Conservation (phyloP, 2,888 invertebrate species). For the Biston betularia region DNA sequence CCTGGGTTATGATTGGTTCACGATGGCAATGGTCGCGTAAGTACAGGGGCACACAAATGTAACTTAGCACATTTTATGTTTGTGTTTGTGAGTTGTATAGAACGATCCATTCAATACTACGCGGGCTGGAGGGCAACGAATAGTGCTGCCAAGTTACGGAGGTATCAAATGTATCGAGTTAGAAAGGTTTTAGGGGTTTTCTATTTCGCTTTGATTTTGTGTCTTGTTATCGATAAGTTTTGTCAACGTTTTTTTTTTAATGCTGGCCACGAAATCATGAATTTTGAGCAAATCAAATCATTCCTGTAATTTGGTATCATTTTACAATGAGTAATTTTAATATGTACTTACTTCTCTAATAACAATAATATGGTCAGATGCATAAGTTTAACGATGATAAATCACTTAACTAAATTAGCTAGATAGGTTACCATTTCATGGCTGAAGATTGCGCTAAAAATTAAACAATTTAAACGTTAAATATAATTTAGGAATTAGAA, state of each 20-base stretch:
- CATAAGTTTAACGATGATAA: too few species aligned
- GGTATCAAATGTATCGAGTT: slow-evolving; percentile 41
- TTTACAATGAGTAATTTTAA: too few species aligned
- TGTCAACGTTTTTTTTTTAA: slow-evolving; percentile 4
- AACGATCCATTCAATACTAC: slow-evolving; percentile 68
- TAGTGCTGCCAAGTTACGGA: slow-evolving; percentile 54
- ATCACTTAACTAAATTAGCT: too few species aligned
- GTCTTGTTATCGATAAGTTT: slow-evolving; percentile 12
- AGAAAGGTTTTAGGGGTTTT: slow-evolving; percentile 5
- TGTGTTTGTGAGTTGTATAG: slow-evolving; percentile 63
- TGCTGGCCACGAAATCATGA: neutral
- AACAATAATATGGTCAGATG: too few species aligned
- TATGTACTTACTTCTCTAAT: too few species aligned
- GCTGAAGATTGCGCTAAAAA: neutral
- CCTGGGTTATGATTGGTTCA: slow-evolving; percentile 88
- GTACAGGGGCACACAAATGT: slow-evolving; percentile 64
- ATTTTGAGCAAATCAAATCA: too few species aligned
- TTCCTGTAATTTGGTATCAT: too few species aligned
- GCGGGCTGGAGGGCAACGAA: slow-evolving; percentile 43
- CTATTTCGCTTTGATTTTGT: slow-evolving; percentile 3
- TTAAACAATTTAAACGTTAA: neutral
- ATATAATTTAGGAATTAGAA: neutral
- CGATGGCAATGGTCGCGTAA: slow-evolving; percentile 80
- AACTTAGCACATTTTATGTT: slow-evolving; percentile 49
- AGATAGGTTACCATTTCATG: too few species aligned